phyloP scores from a whole-genome alignment of 2,797 vertebrate genomes.

The Perdix hodgsoniae region DNA sequence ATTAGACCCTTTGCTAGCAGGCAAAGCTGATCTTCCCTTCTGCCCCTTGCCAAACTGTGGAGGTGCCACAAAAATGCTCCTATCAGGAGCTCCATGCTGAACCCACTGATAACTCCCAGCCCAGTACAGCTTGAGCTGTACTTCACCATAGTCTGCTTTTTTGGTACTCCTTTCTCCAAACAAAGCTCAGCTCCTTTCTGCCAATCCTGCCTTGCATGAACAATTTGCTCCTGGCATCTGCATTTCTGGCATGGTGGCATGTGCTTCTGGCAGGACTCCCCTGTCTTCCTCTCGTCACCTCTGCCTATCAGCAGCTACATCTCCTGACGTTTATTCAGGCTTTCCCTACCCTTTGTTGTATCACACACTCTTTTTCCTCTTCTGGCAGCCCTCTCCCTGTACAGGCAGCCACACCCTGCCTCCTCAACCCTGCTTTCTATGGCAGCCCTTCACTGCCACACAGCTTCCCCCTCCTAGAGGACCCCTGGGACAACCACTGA shows the following conservation, averaged over 20 bases:
- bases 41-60: background rate
- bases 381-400: background rate
- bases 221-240: background rate
- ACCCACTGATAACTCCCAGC: background rate
- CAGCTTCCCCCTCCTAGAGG: background rate
- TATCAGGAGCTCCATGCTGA: background rate
- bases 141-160: background rate
- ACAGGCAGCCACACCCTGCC: background rate
- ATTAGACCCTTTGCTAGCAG: background rate
- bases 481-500: slow-evolving; percentile 65
- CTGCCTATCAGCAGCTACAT: background rate
- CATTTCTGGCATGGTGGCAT: background rate
- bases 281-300: background rate
- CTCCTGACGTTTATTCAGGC: background rate
- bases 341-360: background rate
- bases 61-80: background rate
- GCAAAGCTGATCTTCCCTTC: background rate
- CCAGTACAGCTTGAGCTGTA: background rate
- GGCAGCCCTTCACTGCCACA: background rate
- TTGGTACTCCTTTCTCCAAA: background rate
- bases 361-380: background rate
- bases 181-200: background rate
- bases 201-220: background rate
- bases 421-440: background rate
- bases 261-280: background rate